Evolutionary conservation across 2,888 invertebrate genomes (phyloP).

Genomic region (Chloroclysta siterata): DNA sequence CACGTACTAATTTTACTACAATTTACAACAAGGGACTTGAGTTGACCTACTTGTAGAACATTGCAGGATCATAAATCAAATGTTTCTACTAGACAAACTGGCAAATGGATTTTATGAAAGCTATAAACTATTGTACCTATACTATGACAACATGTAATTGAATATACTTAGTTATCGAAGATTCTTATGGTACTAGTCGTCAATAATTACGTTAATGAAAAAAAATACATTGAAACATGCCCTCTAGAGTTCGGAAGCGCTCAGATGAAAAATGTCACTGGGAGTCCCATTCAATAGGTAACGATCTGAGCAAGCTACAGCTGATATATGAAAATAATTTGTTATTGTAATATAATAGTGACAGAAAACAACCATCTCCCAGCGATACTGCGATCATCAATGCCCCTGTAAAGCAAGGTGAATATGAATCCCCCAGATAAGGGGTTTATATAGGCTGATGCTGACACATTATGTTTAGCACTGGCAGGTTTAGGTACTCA

Average conservation of each 20-base stretch:
- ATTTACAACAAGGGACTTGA: constrained; percentile 13
- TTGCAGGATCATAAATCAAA: constrained; percentile 28
- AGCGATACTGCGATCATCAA: background rate
- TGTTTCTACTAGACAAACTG: constrained; percentile 10
- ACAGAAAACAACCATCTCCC: background rate
- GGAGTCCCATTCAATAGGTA: too few relatives aligned
- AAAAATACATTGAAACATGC: too few relatives aligned
- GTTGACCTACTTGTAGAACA: constrained; percentile 26
- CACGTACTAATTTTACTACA: constrained; percentile 11
- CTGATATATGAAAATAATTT: too few relatives aligned
- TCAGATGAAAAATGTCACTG: too few relatives aligned
- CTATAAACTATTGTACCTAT: background rate
- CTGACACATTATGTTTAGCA: background rate
- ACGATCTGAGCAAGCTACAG: too few relatives aligned
- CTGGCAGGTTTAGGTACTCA: constrained; percentile 55
- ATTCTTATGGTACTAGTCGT: too few relatives aligned
- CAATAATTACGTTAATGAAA: too few relatives aligned
- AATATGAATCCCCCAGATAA: background rate
- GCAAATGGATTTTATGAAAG: constrained; percentile 20
- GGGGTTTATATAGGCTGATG: background rate
- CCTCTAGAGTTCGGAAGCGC: too few relatives aligned
- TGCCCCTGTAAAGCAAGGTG: background rate
- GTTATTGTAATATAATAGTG: too few relatives aligned
- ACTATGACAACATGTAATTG: too few relatives aligned
- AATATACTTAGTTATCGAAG: too few relatives aligned